Base-by-base conservation (phyloP, 2,888 invertebrate genomes). In the Melitaea athalia region DNA sequence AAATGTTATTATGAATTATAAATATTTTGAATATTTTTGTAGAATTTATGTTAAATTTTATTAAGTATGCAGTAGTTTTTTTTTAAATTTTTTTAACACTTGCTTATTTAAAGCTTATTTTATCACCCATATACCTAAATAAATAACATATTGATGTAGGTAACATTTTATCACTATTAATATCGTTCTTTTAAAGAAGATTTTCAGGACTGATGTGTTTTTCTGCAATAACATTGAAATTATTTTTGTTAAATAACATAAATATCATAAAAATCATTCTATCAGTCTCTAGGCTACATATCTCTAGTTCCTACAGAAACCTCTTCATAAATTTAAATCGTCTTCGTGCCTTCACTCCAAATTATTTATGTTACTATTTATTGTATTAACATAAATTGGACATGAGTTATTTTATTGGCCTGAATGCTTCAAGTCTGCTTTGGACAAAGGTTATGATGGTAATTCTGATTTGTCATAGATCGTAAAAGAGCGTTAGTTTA, bases 361-460 rank as follows among this genome's bases (percentile, higher is more conserved):
- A 83, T 89, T 88, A 92, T 92, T 92, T 92, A 92, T 92, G 89
- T 85, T 80, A 87, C 85, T 91, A 91, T 92, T 92, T 92, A 92
- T 92, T 88, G 88, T 91, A 92, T 91, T 92, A 92, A 92, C 91
- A 92, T 92, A 92, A 92, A 92, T 92, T 92, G 91, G 88, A 89
- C 92, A 83, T 92, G 92, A 92, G 88, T 92, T 92, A 92, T 92
- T 92, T 92, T 91, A 92, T 88, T 89, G 83, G 83, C 77, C 84
- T 79, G 83, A 91, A 87, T 87, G 88, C 88, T 82, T 79, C 82
- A 86, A 85, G 87, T 85, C 85, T 82, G 83, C 87, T 82, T 76
- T 82, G 87, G 85, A 88, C 86, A 88, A 88, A 88, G 89, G 85
- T 89, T 89, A 89, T 87, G 87, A 87, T 87, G 85, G 89, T 90